Conservation (phyloP, 2,888 invertebrate genomes). For the Aphidius colemani region DNA sequence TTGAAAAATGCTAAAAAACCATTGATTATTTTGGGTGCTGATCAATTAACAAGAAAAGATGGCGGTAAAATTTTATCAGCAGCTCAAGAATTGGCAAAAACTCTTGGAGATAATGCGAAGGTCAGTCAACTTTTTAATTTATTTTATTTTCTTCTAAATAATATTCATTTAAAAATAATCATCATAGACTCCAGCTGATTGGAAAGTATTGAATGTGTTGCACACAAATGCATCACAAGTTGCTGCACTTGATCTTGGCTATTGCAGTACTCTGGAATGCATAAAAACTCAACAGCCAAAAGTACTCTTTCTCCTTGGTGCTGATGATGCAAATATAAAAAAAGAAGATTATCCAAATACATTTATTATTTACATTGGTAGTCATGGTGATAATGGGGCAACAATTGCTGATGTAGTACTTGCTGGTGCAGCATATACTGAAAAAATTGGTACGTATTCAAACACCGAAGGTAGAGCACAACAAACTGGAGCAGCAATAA, state of each 20-base stretch:
- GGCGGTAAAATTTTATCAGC: conserved; percentile 78
- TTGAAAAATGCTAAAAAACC: conserved; percentile 83
- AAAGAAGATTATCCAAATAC: conserved; percentile 79
- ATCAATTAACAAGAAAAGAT: conserved; percentile 77
- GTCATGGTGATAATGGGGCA: conserved; percentile 96
- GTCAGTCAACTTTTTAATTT: conserved; percentile 46
- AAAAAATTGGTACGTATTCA: conserved; percentile 96
- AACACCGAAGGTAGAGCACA: conserved; percentile 98
- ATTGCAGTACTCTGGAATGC: conserved; percentile 73
- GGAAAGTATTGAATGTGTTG: conserved; percentile 90
- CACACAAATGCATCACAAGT: conserved; percentile 92
- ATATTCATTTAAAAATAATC: conserved; percentile 17
- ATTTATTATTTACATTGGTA: conserved; percentile 91
- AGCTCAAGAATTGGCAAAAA: conserved; percentile 73
- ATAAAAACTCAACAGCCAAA: conserved; percentile 71
- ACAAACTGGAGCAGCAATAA: conserved; percentile 83
- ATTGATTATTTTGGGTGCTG: conserved; percentile 88
- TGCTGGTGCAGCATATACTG: conserved; percentile 97
- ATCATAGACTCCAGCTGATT: conserved; percentile 60
- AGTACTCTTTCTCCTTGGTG: conserved; percentile 88
- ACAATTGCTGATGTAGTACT: conserved; percentile 89
- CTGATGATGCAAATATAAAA: conserved; percentile 84
- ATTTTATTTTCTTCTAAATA: conserved; percentile 1
- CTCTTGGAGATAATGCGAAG: conserved; percentile 65
- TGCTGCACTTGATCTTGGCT: conserved; percentile 95